phyloP scores from a whole-genome alignment of 1,140 invertebrate species.

The Pseudomyrmex sp. region DNA sequence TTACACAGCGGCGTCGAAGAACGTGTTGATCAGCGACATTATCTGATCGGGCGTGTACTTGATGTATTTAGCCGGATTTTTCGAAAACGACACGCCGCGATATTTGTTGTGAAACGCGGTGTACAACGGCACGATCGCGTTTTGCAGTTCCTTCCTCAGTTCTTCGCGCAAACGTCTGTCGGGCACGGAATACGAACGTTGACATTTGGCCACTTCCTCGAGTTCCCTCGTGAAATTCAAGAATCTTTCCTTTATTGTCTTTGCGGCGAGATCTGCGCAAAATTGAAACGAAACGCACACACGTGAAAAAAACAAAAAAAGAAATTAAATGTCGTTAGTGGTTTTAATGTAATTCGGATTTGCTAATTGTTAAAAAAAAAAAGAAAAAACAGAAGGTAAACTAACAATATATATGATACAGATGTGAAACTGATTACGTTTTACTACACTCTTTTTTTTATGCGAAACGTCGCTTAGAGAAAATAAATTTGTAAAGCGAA shows the following conservation, averaged over 20 bases:
- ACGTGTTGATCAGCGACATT: constrained; percentile 91
- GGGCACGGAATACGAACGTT: constrained; percentile 96
- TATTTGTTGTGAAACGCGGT: constrained; percentile 91
- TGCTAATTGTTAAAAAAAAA: constrained; percentile 21
- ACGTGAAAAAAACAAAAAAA: background rate
- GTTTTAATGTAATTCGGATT: background rate
- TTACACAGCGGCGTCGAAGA: constrained; percentile 93
- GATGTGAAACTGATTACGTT: background rate
- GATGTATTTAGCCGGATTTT: constrained; percentile 97
- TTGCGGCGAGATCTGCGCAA: constrained; percentile 84
- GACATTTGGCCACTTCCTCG: constrained; percentile 93
- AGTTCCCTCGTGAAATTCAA: constrained; percentile 98
- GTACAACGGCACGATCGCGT: constrained; percentile 92
- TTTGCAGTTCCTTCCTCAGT: constrained; percentile 79
- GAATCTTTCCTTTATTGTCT: constrained; percentile 95
- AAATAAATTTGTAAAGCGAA: constrained; percentile 19
- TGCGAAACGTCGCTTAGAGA: background rate
- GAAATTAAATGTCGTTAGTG: background rate
- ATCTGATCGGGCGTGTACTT: constrained; percentile 96
- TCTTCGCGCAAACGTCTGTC: constrained; percentile 94
- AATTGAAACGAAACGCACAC: constrained; percentile 40
- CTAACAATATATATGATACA: constrained; percentile 32
- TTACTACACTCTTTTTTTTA: background rate
- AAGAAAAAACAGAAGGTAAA: constrained; percentile 28
- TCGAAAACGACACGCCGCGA: constrained; percentile 90